Percentiles rank a stretch among this genome's conserved stretches.
These are phyloP conservation scores for Aethes cnicana DNA, from an alignment of 2,888 invertebrate species.

Conservation along the genomic window DNA sequence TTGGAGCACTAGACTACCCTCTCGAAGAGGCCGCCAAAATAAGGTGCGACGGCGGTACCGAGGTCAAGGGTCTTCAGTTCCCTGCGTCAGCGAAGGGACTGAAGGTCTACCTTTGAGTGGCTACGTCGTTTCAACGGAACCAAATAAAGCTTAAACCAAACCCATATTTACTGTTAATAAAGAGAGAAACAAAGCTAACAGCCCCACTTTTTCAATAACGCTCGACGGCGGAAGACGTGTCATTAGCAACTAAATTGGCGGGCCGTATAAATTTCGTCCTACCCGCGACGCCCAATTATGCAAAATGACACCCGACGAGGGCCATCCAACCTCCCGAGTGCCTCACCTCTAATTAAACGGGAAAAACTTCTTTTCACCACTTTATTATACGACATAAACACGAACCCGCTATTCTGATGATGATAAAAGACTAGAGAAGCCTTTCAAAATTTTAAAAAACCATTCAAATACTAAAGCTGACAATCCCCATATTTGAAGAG, in stretches of 20 bases:
- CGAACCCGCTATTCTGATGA: slow-evolving; percentile 39
- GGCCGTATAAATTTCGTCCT: slow-evolving; percentile 79
- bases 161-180: slow-evolving; percentile 15
- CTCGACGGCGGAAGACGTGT: slow-evolving; percentile 64
- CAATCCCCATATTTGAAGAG: slow-evolving; percentile 63
- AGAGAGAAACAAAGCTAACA: slow-evolving; percentile 23
- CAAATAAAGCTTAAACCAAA: not conserved
- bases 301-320: slow-evolving; percentile 79
- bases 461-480: slow-evolving; percentile 3
- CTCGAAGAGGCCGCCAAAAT: no score
- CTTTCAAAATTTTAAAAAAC: not conserved
- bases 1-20: no score
- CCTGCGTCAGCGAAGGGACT: no score
- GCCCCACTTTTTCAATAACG: slow-evolving; percentile 33
- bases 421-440: slow-evolving; percentile 2
- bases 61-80: no score
- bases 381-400: slow-evolving; percentile 79
- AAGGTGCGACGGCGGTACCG: no score
- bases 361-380: slow-evolving; percentile 77
- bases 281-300: slow-evolving; percentile 81
- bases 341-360: slow-evolving; percentile 81
- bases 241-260: slow-evolving; percentile 82
- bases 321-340: slow-evolving; percentile 74
- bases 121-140: no score
- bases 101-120: no score